phyloP scores from a whole-genome alignment of 2,797 vertebrate genomes.

The Otolemur crassicaudatus region DNA sequence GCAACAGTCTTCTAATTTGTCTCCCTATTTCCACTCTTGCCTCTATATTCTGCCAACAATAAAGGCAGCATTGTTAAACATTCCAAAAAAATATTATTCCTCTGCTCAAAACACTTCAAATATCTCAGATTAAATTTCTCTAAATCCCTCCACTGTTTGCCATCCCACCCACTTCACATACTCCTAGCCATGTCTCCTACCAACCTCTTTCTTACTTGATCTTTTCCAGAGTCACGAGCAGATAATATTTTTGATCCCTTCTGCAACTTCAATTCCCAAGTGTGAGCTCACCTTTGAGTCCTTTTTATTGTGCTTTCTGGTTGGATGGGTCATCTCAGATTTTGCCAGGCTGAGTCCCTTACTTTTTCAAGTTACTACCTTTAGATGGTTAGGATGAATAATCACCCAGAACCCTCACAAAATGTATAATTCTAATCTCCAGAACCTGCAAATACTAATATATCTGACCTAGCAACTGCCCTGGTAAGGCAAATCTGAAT shows the following conservation, averaged over 20 bases:
- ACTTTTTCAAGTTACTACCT: not conserved
- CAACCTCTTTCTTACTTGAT: not conserved
- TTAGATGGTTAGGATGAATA: not conserved
- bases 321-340: not conserved
- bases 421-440: not conserved
- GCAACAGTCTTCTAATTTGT: not conserved
- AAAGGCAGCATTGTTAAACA: not conserved
- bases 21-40: not conserved
- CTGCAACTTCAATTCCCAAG: not conserved
- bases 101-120: not conserved
- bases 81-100: not conserved
- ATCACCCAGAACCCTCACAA: not conserved
- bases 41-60: not conserved
- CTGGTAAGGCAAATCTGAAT: not conserved
- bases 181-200: not conserved
- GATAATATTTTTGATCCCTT: not conserved
- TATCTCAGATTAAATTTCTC: not conserved
- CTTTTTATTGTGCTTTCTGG: not conserved
- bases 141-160: not conserved
- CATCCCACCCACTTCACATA: not conserved
- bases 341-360: not conserved
- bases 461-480: not conserved
- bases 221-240: not conserved
- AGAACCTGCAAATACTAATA: not conserved
- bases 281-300: not conserved